Evolutionary conservation across 23 tunicate genomes (phyloP), one percentile per base, ranked within the genome.

Genomic region (Halocynthia roretzi): DNA sequence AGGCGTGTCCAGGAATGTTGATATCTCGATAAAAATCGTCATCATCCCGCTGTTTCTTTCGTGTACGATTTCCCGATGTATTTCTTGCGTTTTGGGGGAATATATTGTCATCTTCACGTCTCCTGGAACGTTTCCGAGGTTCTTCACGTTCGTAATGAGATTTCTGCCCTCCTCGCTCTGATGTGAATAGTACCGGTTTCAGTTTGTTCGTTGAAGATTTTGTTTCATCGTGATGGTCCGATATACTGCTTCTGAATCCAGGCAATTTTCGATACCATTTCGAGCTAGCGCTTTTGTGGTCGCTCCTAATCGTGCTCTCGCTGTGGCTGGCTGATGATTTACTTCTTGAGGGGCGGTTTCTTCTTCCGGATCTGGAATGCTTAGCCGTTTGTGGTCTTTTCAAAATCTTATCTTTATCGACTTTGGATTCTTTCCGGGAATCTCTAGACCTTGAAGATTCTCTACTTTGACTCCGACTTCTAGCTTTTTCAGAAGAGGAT

Each of bases 1-100:
- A 74, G 10, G 78, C 78, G 63, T 74, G 78, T 8, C 78, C 78
- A 10, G 78, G 78, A 12, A 74, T 56, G 21, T 74, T 74, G 14
- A 21, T 62, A 18, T 74, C 62, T 53, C 40, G 17, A 18, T 74
- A 74, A 6, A 74, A 74, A 31, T 56, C 56, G 21, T 74, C 55
- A 54, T 74, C 65, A 54, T 74, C 62, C 20, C 78, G 68, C 5
- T 62, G 63, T 10, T 31, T 50, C 11, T 70, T 53, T 17, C 6
- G 49, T 70, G 75, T 17, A 14, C 56, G 65, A 12, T 15, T 10
- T 10, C 23, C 62, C 22, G 68, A 53, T 10, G 14, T 44, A 12
- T 8, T 10, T 19, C 12, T n/a, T 31, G 71, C 71, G 71, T 12
- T 67, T 19, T 1, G 21, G 21, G 2, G 17, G 12, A 10, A 11